Evolutionary conservation across 1,140 invertebrate species (phyloP).

Genomic region (Drosophila kikkawai): DNA sequence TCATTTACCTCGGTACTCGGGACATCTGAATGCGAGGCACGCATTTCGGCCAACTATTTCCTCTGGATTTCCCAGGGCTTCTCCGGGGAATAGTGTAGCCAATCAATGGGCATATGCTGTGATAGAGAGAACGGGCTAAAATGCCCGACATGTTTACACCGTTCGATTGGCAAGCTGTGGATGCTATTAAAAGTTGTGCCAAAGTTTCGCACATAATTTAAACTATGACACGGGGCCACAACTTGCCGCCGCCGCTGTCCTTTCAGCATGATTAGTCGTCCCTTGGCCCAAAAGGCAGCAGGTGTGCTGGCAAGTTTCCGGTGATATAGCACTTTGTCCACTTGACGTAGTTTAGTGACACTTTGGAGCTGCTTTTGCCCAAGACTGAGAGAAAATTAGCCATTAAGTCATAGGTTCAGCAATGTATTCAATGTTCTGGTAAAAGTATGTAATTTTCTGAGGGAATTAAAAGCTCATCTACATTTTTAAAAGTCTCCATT

Average conservation of each 20-base stretch:
- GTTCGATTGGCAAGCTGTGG: constrained; percentile 42
- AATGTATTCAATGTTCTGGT: not conserved
- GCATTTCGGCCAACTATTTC: constrained; percentile 50
- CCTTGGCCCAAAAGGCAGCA: constrained; percentile 29
- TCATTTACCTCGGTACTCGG: constrained; percentile 33
- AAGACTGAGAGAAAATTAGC: constrained; percentile 1
- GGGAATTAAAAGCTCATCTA: not conserved
- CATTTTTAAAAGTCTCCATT: too few species aligned
- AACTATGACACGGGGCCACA: constrained; percentile 73
- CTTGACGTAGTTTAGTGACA: constrained; percentile 44
- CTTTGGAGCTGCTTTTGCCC: constrained; percentile 7
- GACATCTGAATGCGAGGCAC: constrained; percentile 60
- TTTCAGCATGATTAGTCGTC: constrained; percentile 68
- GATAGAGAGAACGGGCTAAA: constrained; percentile 26
- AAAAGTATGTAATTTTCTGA: too few species aligned
- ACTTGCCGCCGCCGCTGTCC: constrained; percentile 24
- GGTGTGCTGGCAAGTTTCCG: constrained; percentile 43
- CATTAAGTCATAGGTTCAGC: not conserved
- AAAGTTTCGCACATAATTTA: constrained; percentile 81
- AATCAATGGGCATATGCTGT: constrained; percentile 78
- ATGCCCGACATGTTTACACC: constrained; percentile 53
- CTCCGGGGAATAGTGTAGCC: constrained; percentile 58
- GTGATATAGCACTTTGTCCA: constrained; percentile 69
- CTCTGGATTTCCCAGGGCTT: constrained; percentile 9
- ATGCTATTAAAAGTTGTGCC: constrained; percentile 78